Evolutionary conservation across 2,888 invertebrate species (phyloP), one percentile per base, ranked within the genome.

Genomic region (Parasteatoda lunata): DNA sequence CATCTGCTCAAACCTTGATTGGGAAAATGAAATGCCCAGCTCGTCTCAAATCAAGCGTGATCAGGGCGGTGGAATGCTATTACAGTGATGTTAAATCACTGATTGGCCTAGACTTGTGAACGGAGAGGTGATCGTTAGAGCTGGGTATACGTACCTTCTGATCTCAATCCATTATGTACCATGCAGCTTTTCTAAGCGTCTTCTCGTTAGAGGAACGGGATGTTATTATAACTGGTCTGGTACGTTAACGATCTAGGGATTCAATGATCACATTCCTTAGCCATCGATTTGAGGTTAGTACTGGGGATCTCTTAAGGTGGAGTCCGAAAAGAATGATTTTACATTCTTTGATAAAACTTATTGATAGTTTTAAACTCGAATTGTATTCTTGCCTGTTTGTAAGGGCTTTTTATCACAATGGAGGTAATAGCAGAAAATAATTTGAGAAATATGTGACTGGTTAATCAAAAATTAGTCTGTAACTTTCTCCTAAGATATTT

Each of bases 101-200:
- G 83, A 83, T 83, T 83, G 83, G 83, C 83, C 49, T 49, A 76
- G 71, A 76, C 82, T 49, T 70, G 82, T 75, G 76, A 76, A 65
- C 71, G 52, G 52, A 77, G 69, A 51, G 30, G 64, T 65, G 83
- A 15, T 83, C 77, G 72, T 83, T 83, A 83, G 30, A 15, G 80
- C 52, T 30, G 69, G 69, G 30, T 48, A 75, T 65, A 13, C 71
- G 65, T 64, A 54, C 59, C 54, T 54, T 8, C 54, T 30, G 54
- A 4, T 54, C 54, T 54, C 54, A 54, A 54, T 54, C 54, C 54
- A 54, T 54, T 54, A 54, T 54, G 54, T 54, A 54, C 54, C 54
- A 54, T 54, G 54, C 13, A 13, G 54, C 54, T 54, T 54, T 54
- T 9, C 54, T 7, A 54, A 54, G 54, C 11, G 13, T 13, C 54